Percentiles rank a stretch among this genome's conserved stretches.
Evolutionary conservation across 2,797 vertebrate genomes (phyloP).

Genomic region (Helicolenus hilgendorfi): DNA sequence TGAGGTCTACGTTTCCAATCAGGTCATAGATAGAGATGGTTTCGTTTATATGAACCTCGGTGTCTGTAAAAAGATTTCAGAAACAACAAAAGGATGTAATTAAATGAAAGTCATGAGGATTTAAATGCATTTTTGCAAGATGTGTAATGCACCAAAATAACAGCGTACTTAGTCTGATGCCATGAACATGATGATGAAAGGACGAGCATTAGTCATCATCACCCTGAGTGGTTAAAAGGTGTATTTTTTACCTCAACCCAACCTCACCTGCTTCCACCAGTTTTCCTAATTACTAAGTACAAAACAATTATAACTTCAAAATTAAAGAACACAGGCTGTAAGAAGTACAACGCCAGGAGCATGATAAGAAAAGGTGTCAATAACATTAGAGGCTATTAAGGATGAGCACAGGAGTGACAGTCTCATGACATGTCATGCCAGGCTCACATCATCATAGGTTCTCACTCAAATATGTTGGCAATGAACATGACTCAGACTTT

Average conservation of each 20-base stretch:
- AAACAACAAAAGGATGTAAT: not conserved
- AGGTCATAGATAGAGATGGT: constrained; percentile 76
- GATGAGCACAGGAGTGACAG: not conserved
- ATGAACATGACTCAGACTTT: not conserved
- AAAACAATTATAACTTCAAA: not conserved
- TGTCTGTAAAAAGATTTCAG: constrained; percentile 11
- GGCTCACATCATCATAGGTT: not conserved
- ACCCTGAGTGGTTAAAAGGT: not conserved
- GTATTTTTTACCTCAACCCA: not conserved
- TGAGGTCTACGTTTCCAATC: constrained; percentile 67
- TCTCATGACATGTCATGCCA: not conserved
- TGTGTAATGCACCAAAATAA: not conserved
- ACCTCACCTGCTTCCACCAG: not conserved
- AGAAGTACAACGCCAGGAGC: not conserved
- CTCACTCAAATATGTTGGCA: not conserved
- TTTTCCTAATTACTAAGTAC: not conserved
- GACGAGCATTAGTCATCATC: not conserved
- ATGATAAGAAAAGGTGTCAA: too few species aligned
- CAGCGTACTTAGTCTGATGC: not conserved
- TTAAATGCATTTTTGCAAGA: not conserved
- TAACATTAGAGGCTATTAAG: not conserved
- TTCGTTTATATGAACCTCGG: not conserved
- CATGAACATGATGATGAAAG: not conserved
- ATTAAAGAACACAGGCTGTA: not conserved
- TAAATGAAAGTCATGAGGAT: not conserved